Evolutionary conservation across 2,113 vertebrate genomes (phyloP).

Genomic region (Gavia stellata): DNA sequence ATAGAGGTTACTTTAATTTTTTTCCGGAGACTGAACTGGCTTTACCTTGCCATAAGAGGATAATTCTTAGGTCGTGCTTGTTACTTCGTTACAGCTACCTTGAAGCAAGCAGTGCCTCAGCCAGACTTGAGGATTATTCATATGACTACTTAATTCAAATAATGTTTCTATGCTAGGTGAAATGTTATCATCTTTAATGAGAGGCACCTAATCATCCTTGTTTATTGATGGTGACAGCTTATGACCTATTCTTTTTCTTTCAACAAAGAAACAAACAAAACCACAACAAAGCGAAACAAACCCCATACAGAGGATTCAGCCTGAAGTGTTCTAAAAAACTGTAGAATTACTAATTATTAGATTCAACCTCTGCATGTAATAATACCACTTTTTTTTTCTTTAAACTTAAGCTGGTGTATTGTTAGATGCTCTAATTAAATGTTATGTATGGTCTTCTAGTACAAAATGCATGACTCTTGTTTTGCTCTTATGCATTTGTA

Average conservation of each 20-base stretch:
- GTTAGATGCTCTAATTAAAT: background rate
- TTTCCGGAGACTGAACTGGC: background rate
- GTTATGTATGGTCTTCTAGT: background rate
- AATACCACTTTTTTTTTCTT: background rate
- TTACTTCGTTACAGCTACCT: background rate
- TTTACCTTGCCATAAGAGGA: background rate
- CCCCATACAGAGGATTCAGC: background rate
- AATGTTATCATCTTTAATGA: background rate
- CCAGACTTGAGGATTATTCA: background rate
- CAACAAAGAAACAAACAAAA: background rate
- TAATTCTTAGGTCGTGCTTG: background rate
- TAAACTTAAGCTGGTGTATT: background rate
- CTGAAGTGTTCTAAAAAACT: background rate
- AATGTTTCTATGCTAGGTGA: background rate
- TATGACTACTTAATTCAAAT: background rate
- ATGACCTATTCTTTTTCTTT: background rate
- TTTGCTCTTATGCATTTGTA: background rate
- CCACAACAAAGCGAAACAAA: background rate
- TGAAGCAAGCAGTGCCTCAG: background rate
- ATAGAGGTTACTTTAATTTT: background rate
- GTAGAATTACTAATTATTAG: background rate
- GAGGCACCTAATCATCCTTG: background rate
- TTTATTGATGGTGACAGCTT: background rate
- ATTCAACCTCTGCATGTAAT: background rate
- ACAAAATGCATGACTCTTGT: background rate